These are phyloP conservation scores for Enteromius fasciolatus DNA, from an alignment of 2,797 vertebrate genomes.

Conservation along the genomic window DNA sequence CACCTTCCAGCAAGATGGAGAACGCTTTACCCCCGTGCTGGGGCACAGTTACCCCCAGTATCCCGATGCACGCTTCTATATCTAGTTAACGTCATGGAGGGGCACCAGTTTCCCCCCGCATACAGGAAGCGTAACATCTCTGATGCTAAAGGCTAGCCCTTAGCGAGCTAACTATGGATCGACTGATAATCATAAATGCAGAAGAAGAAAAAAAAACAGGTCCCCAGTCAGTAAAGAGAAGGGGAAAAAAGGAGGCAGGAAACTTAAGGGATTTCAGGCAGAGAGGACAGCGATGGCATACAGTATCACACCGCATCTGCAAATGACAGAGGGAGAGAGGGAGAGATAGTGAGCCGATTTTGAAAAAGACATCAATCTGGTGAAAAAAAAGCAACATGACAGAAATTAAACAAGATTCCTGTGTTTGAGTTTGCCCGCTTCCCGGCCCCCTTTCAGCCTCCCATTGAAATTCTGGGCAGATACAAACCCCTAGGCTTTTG, in stretches of 20 bases:
- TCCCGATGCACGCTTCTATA: slow-evolving; percentile 16
- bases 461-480: slow-evolving; percentile 90
- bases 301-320: slow-evolving; percentile 15
- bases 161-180: slow-evolving; percentile 8
- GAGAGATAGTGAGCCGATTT: slow-evolving; percentile 72
- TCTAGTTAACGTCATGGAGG: slow-evolving; percentile 3
- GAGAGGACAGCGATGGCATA: slow-evolving; percentile 15
- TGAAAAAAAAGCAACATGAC: slow-evolving; percentile 82
- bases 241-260: neutral
- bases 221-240: slow-evolving; percentile 4
- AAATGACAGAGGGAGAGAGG: slow-evolving; percentile 55
- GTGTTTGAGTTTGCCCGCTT: slow-evolving; percentile 82
- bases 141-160: slow-evolving; percentile 16
- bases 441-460: slow-evolving; percentile 84
- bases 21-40: slow-evolving; percentile 14
- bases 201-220: slow-evolving; percentile 35
- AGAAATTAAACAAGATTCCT: slow-evolving; percentile 89
- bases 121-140: slow-evolving; percentile 30
- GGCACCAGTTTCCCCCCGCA: slow-evolving; percentile 3
- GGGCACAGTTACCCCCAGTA: neutral
- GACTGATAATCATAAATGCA: slow-evolving; percentile 49
- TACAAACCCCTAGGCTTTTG: slow-evolving; percentile 89
- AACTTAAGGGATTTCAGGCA: slow-evolving; percentile 53
- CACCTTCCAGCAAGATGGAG: slow-evolving; percentile 75
- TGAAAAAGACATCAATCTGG: slow-evolving; percentile 85